Percentiles rank a stretch among this genome's conserved stretches.
Evolutionary conservation across 2,888 invertebrate species (phyloP).

Genomic region (Sylvicola cinctus): DNA sequence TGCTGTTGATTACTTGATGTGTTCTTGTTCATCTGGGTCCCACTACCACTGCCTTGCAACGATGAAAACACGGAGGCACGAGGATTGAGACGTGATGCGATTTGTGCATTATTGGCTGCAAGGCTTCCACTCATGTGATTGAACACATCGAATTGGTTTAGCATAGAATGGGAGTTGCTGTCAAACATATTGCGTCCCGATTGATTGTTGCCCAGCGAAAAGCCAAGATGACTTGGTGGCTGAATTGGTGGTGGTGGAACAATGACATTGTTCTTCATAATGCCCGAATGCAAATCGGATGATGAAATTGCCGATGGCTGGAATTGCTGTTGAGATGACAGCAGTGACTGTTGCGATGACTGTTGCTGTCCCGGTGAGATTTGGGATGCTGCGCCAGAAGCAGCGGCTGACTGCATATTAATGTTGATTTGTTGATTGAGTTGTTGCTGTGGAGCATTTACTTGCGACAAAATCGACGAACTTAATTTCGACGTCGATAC

Average conservation of each 20-base stretch:
- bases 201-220: too few species aligned
- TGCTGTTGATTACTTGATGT: constrained; percentile 6
- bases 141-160: too few species aligned
- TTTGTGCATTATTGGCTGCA: constrained; percentile 1
- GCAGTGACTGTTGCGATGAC: constrained; percentile 7
- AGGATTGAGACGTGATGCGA: constrained; percentile 46
- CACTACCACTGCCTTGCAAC: constrained; percentile 1
- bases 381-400: constrained; percentile 6
- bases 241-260: too few species aligned
- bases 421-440: constrained; percentile 9
- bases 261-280: too few species aligned
- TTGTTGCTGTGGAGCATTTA: constrained; percentile 9
- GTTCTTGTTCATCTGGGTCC: constrained; percentile 9
- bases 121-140: too few species aligned
- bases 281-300: too few species aligned
- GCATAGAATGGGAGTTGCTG: too few species aligned
- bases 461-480: neutral
- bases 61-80: constrained; percentile 56
- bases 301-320: too few species aligned
- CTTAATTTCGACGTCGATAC: too few species aligned
- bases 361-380: constrained; percentile 7
- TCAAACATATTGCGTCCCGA: too few species aligned
- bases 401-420: constrained; percentile 9
- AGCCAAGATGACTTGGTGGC: too few species aligned
- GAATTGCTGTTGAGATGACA: constrained; percentile 4